Evolutionary conservation across 2,113 vertebrate species (phyloP), one percentile per base, ranked within the genome.

Genomic region (Mola mola): DNA sequence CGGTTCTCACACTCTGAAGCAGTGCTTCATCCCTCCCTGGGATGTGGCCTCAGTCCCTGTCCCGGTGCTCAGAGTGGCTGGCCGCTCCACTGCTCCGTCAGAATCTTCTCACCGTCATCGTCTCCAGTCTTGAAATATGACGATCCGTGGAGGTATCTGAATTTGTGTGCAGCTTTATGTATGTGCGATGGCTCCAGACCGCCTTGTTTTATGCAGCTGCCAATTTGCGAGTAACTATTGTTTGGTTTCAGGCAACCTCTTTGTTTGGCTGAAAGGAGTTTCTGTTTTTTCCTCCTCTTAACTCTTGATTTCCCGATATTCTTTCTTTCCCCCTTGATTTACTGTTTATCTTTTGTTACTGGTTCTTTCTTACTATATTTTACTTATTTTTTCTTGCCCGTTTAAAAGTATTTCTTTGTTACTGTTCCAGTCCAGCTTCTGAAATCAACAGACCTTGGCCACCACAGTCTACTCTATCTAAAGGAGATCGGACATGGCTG

Each of bases 401-500:
- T 31, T 20, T 46, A n/a, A 58, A 16, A 29, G 19, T 31, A 12
- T 17, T 72, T 25, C 43, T 16, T 58, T 52, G 4, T 66, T 76
- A n/a, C 61, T 24, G 33, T 83, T 85, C 77, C 88, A 98, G 97
- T 95, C 80, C 95, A 97, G 89, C 91, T 96, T 72, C 93, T 96
- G 89, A 95, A 95, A 81, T 94, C 95, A 21, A 85, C 94, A 4
- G 95, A 95, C 78, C 92, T 97, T 71, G 95, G 95, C 66, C 94
- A 95, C 44, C 95, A 96, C 84, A 96, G 94, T 81, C 92, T 99
- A 24, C 92, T 98, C 37, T 98, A 96, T 93, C 91, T 99, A 66
- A 96, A 98, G 85, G 96, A 98, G 87, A 95, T 98, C 0, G 97
- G 97, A 42, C 93, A 93, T 0, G 96, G 96, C 67, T 99, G 97